phyloP scores from a whole-genome alignment of 2,888 invertebrate genomes.

The Agrochola lota region DNA sequence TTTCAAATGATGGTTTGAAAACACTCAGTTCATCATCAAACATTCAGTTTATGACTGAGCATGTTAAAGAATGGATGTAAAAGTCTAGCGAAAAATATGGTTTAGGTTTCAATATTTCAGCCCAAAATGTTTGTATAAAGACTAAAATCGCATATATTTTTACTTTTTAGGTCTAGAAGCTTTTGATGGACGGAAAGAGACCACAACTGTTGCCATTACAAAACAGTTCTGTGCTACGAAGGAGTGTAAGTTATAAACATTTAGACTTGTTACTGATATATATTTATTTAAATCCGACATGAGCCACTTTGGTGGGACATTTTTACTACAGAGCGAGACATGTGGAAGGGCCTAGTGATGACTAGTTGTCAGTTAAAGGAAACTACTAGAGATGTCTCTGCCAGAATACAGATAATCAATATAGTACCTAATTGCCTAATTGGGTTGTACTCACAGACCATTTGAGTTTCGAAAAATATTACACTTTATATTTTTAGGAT shows the following conservation, averaged over 20 bases:
- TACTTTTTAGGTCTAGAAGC: constrained; percentile 14
- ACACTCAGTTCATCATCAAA: no score
- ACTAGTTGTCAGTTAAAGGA: no score
- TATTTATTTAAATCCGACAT: no score
- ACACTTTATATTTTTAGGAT: constrained; percentile 13
- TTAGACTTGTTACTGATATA: no score
- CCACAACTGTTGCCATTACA: background rate
- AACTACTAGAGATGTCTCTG: no score
- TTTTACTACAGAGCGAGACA: no score
- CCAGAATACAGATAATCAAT: no score
- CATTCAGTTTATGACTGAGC: background rate
- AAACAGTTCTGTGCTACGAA: background rate
- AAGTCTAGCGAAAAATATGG: background rate
- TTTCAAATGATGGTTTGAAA: background rate
- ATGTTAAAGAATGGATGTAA: background rate
- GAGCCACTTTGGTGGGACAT: no score
- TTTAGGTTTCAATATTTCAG: background rate
- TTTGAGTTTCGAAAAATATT: background rate
- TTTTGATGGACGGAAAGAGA: constrained; percentile 17
- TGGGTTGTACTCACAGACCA: background rate
- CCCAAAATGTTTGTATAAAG: background rate
- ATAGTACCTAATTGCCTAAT: no score
- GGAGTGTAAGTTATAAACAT: no score
- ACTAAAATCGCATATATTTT: constrained; percentile 6
- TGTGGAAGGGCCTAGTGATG: no score